These are phyloP conservation scores for Lepisosteus oculatus DNA, from an alignment of 2,113 vertebrate species.

Conservation along the genomic window DNA sequence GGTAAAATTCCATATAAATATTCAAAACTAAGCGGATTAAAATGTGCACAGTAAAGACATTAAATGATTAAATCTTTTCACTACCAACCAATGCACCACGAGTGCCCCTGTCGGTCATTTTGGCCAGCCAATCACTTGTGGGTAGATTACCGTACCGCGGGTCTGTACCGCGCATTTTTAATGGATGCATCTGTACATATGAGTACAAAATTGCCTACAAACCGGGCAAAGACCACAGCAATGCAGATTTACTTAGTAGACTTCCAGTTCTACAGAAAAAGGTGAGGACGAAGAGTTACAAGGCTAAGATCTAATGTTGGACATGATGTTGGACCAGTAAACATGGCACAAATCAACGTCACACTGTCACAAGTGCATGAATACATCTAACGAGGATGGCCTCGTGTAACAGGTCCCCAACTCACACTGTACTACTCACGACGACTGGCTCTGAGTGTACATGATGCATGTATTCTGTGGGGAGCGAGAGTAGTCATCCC, in stretches of 20 bases:
- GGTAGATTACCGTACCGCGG: no score
- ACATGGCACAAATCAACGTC: neutral
- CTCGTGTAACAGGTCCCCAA: no score
- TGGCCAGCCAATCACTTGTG: no score
- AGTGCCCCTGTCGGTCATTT: no score
- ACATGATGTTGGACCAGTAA: neutral
- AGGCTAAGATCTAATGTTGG: neutral
- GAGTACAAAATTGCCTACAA: slow-evolving; percentile 5
- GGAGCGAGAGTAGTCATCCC: neutral
- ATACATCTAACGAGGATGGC: neutral
- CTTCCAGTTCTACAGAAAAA: neutral
- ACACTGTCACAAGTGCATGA: neutral
- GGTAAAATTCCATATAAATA: no score
- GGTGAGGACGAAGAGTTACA: neutral
- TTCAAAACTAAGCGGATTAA: no score
- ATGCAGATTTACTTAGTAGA: neutral
- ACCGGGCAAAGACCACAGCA: neutral
- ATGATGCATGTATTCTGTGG: slow-evolving; percentile 10
- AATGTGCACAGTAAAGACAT: no score
- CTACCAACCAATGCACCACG: no score
- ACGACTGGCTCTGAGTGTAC: neutral
- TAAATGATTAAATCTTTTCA: no score
- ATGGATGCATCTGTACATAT: neutral
- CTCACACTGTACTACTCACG: neutral
- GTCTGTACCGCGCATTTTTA: no score